Evolutionary conservation across 2,888 invertebrate genomes (phyloP).

Genomic region (Aethes cnicana): DNA sequence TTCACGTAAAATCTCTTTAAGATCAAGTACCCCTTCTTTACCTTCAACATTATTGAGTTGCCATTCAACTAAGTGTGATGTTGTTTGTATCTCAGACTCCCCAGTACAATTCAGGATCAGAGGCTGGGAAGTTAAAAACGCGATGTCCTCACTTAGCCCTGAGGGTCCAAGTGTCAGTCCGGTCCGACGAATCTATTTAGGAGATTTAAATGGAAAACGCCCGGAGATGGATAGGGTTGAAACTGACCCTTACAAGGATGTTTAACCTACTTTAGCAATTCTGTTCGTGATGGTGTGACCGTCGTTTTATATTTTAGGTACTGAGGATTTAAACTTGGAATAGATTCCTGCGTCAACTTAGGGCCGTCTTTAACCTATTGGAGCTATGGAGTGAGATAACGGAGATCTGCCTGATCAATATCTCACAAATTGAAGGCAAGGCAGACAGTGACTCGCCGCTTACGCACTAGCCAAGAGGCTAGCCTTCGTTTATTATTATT

Average conservation of each 20-base stretch:
- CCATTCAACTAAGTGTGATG: not conserved
- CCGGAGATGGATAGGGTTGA: conserved; percentile 8
- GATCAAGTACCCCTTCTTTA: too few species aligned
- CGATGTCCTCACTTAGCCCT: conserved; percentile 17
- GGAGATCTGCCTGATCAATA: too few species aligned
- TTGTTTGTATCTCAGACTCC: conserved; percentile 3
- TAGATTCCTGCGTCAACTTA: too few species aligned
- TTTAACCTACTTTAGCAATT: not conserved
- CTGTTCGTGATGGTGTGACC: not conserved
- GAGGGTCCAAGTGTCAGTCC: conserved; percentile 11
- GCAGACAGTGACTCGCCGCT: too few species aligned
- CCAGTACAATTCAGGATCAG: conserved; percentile 10
- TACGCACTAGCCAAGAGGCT: too few species aligned
- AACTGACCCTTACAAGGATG: conserved; percentile 2
- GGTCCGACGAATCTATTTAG: conserved; percentile 20
- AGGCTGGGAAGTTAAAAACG: conserved; percentile 13
- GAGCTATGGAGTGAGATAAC: too few species aligned
- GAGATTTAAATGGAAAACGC: conserved; percentile 19
- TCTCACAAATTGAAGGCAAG: too few species aligned
- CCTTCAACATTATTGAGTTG: not conserved
- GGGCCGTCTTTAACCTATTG: too few species aligned
- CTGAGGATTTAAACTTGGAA: too few species aligned
- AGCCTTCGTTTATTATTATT: too few species aligned
- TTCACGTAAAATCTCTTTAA: too few species aligned
- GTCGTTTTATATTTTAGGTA: not conserved